Conservation (phyloP, 2,113 vertebrate species). For the Myiopsitta monachus region DNA sequence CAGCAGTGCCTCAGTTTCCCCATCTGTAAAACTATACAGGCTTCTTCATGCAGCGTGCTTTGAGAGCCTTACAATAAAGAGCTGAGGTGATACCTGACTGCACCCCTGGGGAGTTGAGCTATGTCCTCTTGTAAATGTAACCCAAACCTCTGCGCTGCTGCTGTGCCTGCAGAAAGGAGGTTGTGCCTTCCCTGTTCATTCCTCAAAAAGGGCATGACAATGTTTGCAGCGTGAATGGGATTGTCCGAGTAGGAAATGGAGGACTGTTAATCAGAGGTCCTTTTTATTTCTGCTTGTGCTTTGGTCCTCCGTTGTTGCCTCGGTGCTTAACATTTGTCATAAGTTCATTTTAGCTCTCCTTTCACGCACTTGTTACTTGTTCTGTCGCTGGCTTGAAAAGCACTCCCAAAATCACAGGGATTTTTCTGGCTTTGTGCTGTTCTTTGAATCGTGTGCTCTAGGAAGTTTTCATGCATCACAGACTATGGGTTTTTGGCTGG, state of each 20-base stretch:
- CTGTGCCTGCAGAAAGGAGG: neutral
- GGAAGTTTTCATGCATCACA: neutral
- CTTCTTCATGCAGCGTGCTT: neutral
- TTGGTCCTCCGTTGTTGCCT: neutral
- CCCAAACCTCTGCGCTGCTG: neutral
- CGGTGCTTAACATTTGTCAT: neutral
- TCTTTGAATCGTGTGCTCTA: neutral
- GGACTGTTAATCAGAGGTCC: neutral
- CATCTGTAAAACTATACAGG: neutral
- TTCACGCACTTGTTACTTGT: neutral
- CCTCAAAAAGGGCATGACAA: rapidly evolving
- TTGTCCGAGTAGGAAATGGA: neutral
- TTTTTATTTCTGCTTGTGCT: neutral
- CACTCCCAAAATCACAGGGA: neutral
- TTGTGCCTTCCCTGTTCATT: neutral
- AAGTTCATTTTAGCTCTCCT: neutral
- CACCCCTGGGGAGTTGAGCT: neutral
- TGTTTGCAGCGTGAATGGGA: neutral
- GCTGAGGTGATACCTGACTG: neutral
- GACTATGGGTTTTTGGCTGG: neutral
- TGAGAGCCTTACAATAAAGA: neutral
- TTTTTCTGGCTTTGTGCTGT: neutral
- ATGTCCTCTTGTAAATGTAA: neutral
- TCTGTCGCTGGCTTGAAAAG: neutral
- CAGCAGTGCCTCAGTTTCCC: neutral